Percentiles rank a stretch among this genome's conserved stretches.
phyloP scores from a whole-genome alignment of 2,113 vertebrate species.

The Canis aureus region DNA sequence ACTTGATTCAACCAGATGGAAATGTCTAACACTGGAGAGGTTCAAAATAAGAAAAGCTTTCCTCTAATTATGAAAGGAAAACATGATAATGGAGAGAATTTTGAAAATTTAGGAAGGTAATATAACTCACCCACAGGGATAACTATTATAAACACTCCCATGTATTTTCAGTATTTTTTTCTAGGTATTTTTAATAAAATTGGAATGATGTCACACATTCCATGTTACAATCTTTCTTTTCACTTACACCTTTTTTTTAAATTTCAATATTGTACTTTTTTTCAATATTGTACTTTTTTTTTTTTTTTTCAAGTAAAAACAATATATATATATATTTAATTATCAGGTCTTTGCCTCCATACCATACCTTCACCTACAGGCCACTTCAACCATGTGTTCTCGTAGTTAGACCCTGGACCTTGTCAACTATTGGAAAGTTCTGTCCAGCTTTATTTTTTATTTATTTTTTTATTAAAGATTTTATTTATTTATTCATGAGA shows the following conservation, averaged over 20 bases:
- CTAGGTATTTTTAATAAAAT: conserved; percentile 40
- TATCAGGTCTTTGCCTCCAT: background rate
- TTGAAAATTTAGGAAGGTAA: conserved; percentile 7
- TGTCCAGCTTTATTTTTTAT: background rate
- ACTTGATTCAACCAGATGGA: background rate
- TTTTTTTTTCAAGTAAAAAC: background rate
- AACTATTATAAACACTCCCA: background rate
- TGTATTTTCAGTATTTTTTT: background rate
- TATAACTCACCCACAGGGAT: background rate
- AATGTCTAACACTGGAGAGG: background rate
- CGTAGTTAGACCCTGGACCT: background rate
- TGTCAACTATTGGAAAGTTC: background rate
- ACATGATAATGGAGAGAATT: background rate
- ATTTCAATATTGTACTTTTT: background rate
- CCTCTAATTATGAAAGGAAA: background rate
- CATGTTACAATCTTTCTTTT: conserved; percentile 3
- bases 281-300: background rate
- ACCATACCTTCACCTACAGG: background rate
- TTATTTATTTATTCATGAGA: too few relatives aligned
- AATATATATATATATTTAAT: background rate
- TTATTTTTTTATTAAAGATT: too few relatives aligned
- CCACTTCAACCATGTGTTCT: background rate
- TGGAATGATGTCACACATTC: background rate
- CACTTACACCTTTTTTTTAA: background rate
- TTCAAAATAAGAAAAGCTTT: background rate